These are phyloP conservation scores for Melinopterus prodromus DNA, from an alignment of 2,888 invertebrate genomes.

Conservation along the genomic window DNA sequence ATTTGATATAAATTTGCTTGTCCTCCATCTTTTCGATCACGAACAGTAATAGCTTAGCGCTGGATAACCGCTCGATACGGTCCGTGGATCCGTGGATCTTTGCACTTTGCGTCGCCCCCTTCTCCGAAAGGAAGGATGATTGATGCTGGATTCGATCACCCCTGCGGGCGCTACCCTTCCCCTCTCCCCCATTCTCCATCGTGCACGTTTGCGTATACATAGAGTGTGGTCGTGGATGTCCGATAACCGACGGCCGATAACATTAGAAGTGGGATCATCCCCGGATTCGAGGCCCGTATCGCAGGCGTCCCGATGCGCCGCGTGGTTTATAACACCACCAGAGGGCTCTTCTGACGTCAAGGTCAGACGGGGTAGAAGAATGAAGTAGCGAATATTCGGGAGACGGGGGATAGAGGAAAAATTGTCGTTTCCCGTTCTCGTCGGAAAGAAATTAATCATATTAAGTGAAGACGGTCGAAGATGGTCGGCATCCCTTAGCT, in stretches of 20 bases:
- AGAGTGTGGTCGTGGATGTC: background rate
- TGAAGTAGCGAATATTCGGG: background rate
- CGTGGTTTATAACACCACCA: background rate
- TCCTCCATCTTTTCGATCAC: too few species aligned
- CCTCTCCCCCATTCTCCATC: background rate
- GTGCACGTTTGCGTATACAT: background rate
- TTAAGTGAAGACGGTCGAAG: background rate
- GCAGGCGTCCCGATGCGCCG: background rate
- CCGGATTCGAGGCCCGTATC: background rate
- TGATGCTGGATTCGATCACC: background rate
- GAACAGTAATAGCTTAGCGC: too few species aligned
- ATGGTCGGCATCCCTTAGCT: background rate
- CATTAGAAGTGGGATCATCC: background rate
- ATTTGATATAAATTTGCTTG: too few species aligned
- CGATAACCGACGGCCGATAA: background rate
- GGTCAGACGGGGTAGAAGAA: background rate
- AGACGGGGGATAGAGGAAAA: background rate
- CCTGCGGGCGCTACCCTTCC: background rate
- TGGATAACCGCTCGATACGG: background rate
- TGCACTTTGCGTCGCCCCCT: background rate
- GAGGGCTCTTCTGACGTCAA: background rate
- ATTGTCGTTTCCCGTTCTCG: background rate
- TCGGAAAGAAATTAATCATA: background rate
- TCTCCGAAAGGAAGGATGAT: background rate
- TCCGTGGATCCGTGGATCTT: background rate